Conservation (phyloP, 2,888 invertebrate genomes). For the Zhengitettix transpicula region DNA sequence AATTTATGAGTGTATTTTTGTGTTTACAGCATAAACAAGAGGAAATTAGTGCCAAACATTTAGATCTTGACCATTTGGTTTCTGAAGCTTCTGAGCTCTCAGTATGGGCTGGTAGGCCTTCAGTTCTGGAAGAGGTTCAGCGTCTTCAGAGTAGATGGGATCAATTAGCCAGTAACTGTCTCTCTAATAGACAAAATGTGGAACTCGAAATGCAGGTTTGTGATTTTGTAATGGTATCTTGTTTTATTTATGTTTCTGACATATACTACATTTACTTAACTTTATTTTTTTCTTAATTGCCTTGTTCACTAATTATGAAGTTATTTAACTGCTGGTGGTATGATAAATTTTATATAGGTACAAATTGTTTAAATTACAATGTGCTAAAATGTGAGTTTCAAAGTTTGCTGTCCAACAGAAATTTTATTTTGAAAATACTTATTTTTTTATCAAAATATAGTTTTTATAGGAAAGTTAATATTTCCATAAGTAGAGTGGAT, state of each 20-base stretch:
- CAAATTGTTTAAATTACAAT: too few relatives aligned
- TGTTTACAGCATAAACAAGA: conserved; percentile 50
- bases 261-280: neutral
- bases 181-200: conserved; percentile 43
- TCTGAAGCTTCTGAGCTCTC: conserved; percentile 62
- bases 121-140: conserved; percentile 46
- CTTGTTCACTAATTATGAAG: too few relatives aligned
- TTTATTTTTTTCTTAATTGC: neutral
- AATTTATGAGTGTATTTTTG: too few relatives aligned
- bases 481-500: too few relatives aligned
- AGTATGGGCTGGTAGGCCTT: conserved; percentile 48
- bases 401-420: too few relatives aligned
- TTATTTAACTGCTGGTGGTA: too few relatives aligned
- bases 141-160: conserved; percentile 55
- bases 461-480: too few relatives aligned
- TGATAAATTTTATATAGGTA: too few relatives aligned
- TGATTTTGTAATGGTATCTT: neutral
- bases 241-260: neutral
- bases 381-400: too few relatives aligned
- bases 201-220: conserved; percentile 55
- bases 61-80: conserved; percentile 57
- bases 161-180: conserved; percentile 43
- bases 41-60: conserved; percentile 61
- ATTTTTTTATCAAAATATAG: too few relatives aligned
- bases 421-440: too few relatives aligned